Conservation (phyloP, 1,140 invertebrate species). For the Choristoneura fumiferana region DNA sequence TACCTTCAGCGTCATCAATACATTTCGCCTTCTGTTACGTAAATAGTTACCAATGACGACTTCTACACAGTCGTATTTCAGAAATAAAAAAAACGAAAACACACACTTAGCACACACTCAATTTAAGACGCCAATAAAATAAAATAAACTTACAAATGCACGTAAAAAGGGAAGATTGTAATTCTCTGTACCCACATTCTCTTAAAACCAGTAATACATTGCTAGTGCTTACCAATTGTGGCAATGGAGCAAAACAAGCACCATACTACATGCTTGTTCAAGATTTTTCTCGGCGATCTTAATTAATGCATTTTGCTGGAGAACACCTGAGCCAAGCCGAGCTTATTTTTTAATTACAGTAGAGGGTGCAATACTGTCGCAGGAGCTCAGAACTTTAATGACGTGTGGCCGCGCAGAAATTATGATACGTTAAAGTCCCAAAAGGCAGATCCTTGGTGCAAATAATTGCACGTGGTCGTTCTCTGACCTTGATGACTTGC, state of each 20-base stretch:
- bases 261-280: constrained; percentile 47
- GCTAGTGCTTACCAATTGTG: constrained; percentile 22
- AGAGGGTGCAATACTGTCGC: constrained; percentile 15
- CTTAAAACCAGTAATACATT: no score
- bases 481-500: no score
- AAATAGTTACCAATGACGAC: no score
- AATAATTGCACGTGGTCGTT: not conserved
- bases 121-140: no score
- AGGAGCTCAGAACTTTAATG: not conserved
- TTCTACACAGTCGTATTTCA: no score
- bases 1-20: no score
- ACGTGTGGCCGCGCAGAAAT: not conserved
- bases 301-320: constrained; percentile 64
- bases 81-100: no score
- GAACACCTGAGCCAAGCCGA: constrained; percentile 50
- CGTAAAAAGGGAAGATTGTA: no score
- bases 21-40: no score
- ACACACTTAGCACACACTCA: no score
- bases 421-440: not conserved
- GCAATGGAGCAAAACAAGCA: constrained; percentile 50
- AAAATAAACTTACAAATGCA: no score
- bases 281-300: constrained; percentile 52
- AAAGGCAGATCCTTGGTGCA: not conserved
- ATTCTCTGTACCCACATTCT: no score
- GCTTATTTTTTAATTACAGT: constrained; percentile 58